A percentile compares a stretch with the other conserved stretches of the same genome.
These are phyloP conservation scores for Agapornis roseicollis DNA, from an alignment of 2,113 vertebrate species.

Conservation along the genomic window DNA sequence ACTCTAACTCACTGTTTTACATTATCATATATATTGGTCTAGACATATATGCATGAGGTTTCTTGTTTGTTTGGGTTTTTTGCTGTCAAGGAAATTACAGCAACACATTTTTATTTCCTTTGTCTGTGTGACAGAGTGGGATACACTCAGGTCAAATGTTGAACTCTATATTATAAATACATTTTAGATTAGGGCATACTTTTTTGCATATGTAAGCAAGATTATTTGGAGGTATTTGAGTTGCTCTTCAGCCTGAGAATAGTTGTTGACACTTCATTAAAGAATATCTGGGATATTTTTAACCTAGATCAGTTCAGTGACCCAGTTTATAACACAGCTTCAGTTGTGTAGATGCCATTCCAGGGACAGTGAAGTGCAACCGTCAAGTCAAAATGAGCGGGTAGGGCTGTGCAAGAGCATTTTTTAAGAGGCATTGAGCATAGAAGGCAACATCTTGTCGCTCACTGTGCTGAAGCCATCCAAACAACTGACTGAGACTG, in stretches of 20 bases:
- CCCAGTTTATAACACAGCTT: background rate
- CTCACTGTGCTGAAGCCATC: background rate
- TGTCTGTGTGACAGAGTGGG: constrained; percentile 23
- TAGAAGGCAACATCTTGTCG: background rate
- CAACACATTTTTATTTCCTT: constrained; percentile 55
- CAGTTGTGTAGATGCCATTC: background rate
- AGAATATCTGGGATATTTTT: constrained; percentile 52
- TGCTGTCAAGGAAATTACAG: constrained; percentile 57
- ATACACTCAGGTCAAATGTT: background rate
- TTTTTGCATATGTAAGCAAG: constrained; percentile 47
- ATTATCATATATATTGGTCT: constrained; percentile 50
- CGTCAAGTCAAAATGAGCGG: accelerated
- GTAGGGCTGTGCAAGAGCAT: background rate
- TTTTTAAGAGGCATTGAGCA: background rate
- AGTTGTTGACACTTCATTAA: constrained; percentile 61
- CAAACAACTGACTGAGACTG: background rate
- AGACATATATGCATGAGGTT: constrained; percentile 36
- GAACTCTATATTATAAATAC: constrained; percentile 29
- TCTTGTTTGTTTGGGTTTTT: constrained; percentile 53
- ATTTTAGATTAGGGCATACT: constrained; percentile 24
- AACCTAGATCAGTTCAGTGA: background rate
- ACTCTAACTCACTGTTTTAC: constrained; percentile 53
- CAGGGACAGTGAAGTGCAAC: background rate
- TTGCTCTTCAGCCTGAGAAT: constrained; percentile 3
- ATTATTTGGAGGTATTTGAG: constrained; percentile 34